These are phyloP conservation scores for Ceuthmochares aereus DNA, from an alignment of 2,113 vertebrate genomes.

Conservation along the genomic window DNA sequence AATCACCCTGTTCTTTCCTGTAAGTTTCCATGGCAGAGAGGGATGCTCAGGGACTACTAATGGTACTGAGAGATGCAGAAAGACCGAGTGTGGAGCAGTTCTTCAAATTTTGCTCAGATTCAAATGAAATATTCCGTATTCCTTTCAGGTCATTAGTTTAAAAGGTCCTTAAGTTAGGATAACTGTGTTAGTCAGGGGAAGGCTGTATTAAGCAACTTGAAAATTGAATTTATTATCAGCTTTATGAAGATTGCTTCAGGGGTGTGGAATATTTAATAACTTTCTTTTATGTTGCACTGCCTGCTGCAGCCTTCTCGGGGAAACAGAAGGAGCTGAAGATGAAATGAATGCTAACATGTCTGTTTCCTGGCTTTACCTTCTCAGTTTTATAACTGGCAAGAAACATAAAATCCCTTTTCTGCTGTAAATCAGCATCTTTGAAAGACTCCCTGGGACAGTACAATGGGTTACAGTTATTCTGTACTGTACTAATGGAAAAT, in stretches of 20 bases:
- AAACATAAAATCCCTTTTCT: constrained; percentile 26
- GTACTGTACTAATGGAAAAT: constrained; percentile 52
- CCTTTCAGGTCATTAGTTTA: constrained; percentile 66
- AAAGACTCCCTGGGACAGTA: background rate
- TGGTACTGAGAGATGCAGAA: constrained; percentile 12
- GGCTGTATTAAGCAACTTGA: constrained; percentile 43
- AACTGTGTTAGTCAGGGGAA: constrained; percentile 60
- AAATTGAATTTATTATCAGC: constrained; percentile 59
- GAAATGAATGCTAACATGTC: constrained; percentile 19
- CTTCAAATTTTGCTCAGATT: constrained; percentile 44
- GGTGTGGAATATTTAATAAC: constrained; percentile 61
- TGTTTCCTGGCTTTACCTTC: constrained; percentile 36
- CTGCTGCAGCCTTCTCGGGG: constrained; percentile 23
- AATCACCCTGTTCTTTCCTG: constrained; percentile 45
- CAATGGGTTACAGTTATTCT: constrained; percentile 32
- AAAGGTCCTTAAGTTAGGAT: constrained; percentile 68
- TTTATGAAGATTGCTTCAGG: constrained; percentile 50
- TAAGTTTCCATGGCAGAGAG: constrained; percentile 38
- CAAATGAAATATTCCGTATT: constrained; percentile 42
- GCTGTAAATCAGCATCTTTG: constrained; percentile 56
- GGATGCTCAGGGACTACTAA: constrained; percentile 42
- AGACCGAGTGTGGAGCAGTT: background rate
- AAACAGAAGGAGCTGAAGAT: constrained; percentile 34
- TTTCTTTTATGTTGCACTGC: constrained; percentile 50
- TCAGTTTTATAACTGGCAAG: constrained; percentile 36